These are phyloP conservation scores for Bryconaethiops microstoma DNA, from an alignment of 2,797 vertebrate genomes.

Conservation along the genomic window DNA sequence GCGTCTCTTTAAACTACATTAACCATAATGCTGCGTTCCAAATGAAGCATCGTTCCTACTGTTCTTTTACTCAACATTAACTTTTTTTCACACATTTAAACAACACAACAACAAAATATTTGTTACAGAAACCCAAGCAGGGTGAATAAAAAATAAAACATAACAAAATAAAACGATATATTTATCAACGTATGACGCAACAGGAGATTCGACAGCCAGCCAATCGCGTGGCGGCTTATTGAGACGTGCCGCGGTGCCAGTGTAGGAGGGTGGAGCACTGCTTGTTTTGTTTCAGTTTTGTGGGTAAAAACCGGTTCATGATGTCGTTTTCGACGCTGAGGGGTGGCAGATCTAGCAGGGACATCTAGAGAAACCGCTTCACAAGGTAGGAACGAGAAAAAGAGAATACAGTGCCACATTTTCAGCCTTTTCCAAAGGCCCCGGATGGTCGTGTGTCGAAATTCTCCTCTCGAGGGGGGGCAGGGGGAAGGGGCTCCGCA, in stretches of 20 bases:
- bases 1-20: slow-evolving; percentile 63
- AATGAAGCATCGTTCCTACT: background rate
- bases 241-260: slow-evolving; percentile 53
- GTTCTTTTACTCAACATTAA: background rate
- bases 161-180: background rate
- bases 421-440: slow-evolving; percentile 38
- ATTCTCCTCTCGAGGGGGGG: slow-evolving; percentile 76
- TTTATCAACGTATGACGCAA: background rate
- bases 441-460: slow-evolving; percentile 78
- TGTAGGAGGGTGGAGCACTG: slow-evolving; percentile 62
- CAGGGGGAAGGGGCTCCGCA: slow-evolving; percentile 76
- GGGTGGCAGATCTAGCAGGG: background rate
- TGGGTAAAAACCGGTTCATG: slow-evolving; percentile 46
- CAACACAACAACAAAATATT: too few relatives aligned
- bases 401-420: background rate
- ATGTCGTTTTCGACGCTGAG: slow-evolving; percentile 2
- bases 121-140: background rate
- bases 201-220: slow-evolving; percentile 49
- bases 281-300: slow-evolving; percentile 19
- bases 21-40: slow-evolving; percentile 62
- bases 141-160: background rate
- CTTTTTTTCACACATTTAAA: too few relatives aligned
- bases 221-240: slow-evolving; percentile 71
- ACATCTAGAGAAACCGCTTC: background rate
- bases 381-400: slow-evolving; percentile 55